Evolutionary conservation across 2,113 vertebrate species (phyloP).

Genomic region (Edolisoma coerulescens): DNA sequence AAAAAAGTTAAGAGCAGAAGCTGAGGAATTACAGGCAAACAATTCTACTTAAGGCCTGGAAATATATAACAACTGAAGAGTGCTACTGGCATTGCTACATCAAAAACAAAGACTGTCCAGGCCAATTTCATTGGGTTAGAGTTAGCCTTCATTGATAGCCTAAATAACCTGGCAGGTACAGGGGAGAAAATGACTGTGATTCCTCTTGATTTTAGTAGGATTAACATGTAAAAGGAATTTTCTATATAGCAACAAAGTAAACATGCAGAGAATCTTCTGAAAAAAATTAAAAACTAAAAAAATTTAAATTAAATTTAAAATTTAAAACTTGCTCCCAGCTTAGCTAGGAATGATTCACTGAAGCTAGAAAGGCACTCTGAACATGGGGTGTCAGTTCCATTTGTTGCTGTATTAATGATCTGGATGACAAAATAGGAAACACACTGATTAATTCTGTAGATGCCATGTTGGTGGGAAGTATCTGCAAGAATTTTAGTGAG

Average conservation of each 20-base stretch:
- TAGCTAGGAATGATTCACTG: neutral
- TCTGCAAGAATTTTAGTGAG: neutral
- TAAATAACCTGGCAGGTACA: neutral
- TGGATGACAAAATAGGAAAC: neutral
- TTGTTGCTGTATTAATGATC: neutral
- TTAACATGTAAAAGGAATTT: neutral
- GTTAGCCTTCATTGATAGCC: neutral
- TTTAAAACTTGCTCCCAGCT: neutral
- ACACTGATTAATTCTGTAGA: neutral
- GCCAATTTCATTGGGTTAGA: neutral
- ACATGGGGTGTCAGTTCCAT: neutral
- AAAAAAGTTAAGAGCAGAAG: neutral
- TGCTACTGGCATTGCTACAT: neutral
- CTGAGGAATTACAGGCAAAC: neutral
- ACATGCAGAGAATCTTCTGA: neutral
- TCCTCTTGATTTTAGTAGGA: neutral
- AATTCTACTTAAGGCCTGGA: neutral
- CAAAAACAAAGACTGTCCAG: neutral
- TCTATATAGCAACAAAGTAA: neutral
- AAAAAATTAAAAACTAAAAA: neutral
- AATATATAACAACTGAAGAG: neutral
- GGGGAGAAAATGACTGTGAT: neutral
- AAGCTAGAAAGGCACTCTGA: neutral
- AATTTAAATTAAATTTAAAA: neutral
- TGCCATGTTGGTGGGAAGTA: neutral